Evolutionary conservation across 1,140 invertebrate genomes (phyloP), one percentile per base, ranked within the genome.

Genomic region (Caerostris darwini): DNA sequence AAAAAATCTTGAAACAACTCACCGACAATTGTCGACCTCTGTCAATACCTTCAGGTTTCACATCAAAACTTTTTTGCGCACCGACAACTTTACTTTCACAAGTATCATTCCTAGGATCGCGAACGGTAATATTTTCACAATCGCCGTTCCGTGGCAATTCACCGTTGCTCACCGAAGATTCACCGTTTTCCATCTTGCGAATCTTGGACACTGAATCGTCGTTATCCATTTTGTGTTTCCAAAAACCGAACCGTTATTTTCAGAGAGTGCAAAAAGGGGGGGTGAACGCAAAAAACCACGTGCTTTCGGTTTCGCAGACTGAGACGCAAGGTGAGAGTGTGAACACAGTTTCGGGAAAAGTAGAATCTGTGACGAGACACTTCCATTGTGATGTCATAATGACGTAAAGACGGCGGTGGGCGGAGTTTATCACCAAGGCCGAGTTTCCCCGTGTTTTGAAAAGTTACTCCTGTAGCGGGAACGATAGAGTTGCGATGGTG

Each of bases 381-480:
- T 7, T 54, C 64, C 53, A 90, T 71, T 71, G 88, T 90, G 88
- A 90, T 71, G 88, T 90, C 88, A 90, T 90, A 69, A 57, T 90
- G 61, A 90, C 88, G 88, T 90, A 61, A 77, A 64, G 53, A 17
- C 17, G 64, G n/a, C 7, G 57, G 53, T 90, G 64, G 88, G 88
- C 64, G 88, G 88, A 71, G 88, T 90, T 90, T 90, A 54, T 61
- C 64, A 50, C 83, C 83, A 64, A 87, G 85, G 85, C 85, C 85
- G 85, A 87, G 7, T 77, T 87, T 87, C 53, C 85, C 85, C 57
- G 85, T 87, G 85, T 87, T 87, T 87, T 87, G 85, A 87, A 59
- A 87, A 87, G 85, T 87, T 87, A 53, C 58, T 61, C 85, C 57
- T 3, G n/a, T 58, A 14, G 34, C 57, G 34, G 85, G 58, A n/a